These are phyloP conservation scores for Podarcis cretensis DNA, from an alignment of 2,113 vertebrate species.

Conservation along the genomic window DNA sequence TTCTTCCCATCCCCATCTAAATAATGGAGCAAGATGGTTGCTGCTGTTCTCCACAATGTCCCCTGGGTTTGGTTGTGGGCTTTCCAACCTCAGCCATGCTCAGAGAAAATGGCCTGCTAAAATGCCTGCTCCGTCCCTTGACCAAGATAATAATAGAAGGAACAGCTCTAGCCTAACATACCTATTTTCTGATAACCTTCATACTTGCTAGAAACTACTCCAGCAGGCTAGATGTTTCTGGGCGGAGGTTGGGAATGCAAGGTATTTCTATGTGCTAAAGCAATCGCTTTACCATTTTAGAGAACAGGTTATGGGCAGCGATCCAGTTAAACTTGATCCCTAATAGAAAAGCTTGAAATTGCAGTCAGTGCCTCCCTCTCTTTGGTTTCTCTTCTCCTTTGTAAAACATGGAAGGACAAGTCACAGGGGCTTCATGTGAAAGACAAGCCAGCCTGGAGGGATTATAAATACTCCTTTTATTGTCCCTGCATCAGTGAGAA, in stretches of 20 bases:
- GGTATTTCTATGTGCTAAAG: rapidly evolving
- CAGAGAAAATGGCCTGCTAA: no score
- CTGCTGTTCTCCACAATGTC: background rate
- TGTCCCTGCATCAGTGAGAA: rapidly evolving
- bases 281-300: background rate
- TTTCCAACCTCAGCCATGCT: no score
- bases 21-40: background rate
- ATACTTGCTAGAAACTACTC: background rate
- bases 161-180: background rate
- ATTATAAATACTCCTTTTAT: slow-evolving; percentile 18
- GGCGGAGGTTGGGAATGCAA: background rate
- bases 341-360: background rate
- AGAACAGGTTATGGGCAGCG: slow-evolving; percentile 8
- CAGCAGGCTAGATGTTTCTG: slow-evolving; percentile 3
- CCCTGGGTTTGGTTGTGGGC: background rate
- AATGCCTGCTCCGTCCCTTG: no score
- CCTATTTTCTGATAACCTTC: background rate
- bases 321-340: background rate
- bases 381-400: background rate
- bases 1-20: background rate
- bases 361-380: background rate
- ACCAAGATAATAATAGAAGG: background rate
- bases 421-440: slow-evolving; percentile 1
- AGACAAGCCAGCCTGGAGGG: background rate
- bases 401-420: background rate